These are phyloP conservation scores for Nephotettix cincticeps DNA, from an alignment of 1,140 invertebrate genomes.

Conservation along the genomic window DNA sequence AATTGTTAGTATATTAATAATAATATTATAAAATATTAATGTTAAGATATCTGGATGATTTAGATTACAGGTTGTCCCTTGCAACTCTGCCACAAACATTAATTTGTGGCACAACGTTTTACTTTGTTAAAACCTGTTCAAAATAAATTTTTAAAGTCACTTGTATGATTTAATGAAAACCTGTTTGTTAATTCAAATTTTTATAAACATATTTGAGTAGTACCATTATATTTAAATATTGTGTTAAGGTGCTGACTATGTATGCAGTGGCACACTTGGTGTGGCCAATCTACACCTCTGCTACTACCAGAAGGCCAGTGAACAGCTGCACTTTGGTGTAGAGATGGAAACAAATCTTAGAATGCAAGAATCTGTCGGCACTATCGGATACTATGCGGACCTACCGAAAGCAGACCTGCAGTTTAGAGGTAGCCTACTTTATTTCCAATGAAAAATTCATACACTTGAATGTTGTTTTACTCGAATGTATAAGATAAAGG, in stretches of 20 bases:
- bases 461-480: constrained; percentile 1
- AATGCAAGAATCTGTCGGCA: constrained; percentile 88
- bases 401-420: constrained; percentile 92
- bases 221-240: no score
- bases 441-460: constrained; percentile 58
- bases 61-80: no score
- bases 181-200: no score
- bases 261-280: constrained; percentile 74
- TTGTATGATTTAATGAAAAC: no score
- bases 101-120: no score
- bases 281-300: constrained; percentile 82
- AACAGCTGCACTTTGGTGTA: constrained; percentile 82
- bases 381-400: constrained; percentile 94
- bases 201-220: no score
- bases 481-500: constrained; percentile 22
- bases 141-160: no score
- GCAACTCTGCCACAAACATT: no score
- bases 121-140: no score
- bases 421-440: constrained; percentile 77
- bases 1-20: no score
- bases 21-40: no score
- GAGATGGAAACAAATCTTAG: constrained; percentile 85
- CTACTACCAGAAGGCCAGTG: constrained; percentile 93
- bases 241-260: constrained; percentile 40
- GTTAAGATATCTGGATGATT: no score